These are phyloP conservation scores for Colaptes auratus DNA, from an alignment of 2,113 vertebrate genomes.

Conservation along the genomic window DNA sequence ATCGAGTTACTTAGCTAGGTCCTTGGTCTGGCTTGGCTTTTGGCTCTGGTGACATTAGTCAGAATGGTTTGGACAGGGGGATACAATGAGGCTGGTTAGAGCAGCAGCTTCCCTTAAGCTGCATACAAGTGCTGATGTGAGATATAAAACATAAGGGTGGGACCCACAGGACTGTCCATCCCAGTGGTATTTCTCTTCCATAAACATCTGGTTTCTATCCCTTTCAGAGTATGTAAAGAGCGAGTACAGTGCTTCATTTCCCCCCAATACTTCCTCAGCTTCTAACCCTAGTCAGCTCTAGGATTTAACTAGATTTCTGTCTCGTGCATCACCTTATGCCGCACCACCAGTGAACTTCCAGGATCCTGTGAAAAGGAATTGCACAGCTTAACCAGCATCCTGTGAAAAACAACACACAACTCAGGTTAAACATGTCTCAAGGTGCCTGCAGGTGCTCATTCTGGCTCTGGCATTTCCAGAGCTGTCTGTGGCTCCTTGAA, in stretches of 20 bases:
- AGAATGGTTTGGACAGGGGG: fast-evolving
- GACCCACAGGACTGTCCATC: background rate
- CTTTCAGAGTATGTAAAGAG: background rate
- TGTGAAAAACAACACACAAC: background rate
- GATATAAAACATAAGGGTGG: background rate
- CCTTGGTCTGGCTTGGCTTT: background rate
- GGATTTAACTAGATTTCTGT: background rate
- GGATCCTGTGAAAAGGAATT: background rate
- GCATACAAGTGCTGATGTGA: background rate
- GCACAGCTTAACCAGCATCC: background rate
- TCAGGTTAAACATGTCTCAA: fast-evolving
- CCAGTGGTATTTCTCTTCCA: background rate
- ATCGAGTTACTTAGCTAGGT: background rate
- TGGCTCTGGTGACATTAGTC: background rate
- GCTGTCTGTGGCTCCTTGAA: background rate
- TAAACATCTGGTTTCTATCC: background rate
- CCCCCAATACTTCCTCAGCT: background rate
- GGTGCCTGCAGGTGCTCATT: background rate
- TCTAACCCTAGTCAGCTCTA: background rate
- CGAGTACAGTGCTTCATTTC: background rate
- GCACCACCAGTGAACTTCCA: background rate
- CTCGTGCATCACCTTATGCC: background rate
- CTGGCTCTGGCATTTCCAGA: background rate
- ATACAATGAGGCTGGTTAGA: background rate
- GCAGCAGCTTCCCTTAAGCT: background rate